These are phyloP conservation scores for Lepeophtheirus nordmannii DNA, from an alignment of 2,888 invertebrate genomes.

Conservation along the genomic window DNA sequence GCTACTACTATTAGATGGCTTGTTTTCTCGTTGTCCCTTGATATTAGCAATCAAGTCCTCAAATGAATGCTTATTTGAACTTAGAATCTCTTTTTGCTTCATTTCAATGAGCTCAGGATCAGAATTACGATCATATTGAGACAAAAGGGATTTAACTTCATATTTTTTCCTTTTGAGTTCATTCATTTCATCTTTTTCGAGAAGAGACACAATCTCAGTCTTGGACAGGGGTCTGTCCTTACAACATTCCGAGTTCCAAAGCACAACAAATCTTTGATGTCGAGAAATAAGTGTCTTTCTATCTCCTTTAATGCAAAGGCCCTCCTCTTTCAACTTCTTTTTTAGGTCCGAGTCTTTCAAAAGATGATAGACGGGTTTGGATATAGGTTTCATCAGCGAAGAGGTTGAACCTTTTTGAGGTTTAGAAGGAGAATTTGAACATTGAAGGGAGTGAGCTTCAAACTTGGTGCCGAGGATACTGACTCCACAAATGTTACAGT, in stretches of 20 bases:
- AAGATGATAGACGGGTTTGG: conserved; percentile 39
- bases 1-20: too few species aligned
- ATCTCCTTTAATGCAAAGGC: conserved; percentile 38
- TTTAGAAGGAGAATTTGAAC: conserved; percentile 4
- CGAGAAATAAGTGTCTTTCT: conserved; percentile 34
- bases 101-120: conserved; percentile 35
- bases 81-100: conserved; percentile 36
- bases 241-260: conserved; percentile 40
- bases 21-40: too few species aligned
- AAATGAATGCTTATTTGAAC: conserved; percentile 34
- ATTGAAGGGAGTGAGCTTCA: conserved; percentile 35
- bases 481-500: conserved; percentile 40
- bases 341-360: conserved; percentile 38
- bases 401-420: not conserved
- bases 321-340: conserved; percentile 37
- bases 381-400: conserved; percentile 36
- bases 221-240: conserved; percentile 33
- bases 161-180: conserved; percentile 31
- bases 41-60: conserved; percentile 31
- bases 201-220: not conserved
- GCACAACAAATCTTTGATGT: conserved; percentile 32
- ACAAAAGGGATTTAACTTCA: conserved; percentile 28
- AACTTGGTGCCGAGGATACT: conserved; percentile 35
- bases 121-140: conserved; percentile 34
- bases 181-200: conserved; percentile 34